Evolutionary conservation across 1,140 invertebrate genomes (phyloP).

Genomic region (Diploscapter pachys): DNA sequence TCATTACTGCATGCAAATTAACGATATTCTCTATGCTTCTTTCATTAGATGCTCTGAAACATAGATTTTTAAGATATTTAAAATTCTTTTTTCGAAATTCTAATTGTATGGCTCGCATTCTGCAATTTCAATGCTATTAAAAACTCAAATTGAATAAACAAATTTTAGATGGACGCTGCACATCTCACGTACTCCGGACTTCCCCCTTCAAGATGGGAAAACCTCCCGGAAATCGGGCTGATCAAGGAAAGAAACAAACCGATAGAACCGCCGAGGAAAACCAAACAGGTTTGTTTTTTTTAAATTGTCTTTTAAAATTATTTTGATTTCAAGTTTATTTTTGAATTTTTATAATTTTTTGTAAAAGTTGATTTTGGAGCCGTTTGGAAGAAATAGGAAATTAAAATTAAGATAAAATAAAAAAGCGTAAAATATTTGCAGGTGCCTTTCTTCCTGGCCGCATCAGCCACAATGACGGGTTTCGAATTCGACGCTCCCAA

Average conservation of each 20-base stretch:
- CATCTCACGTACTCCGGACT: constrained; percentile 77
- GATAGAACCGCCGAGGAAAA: constrained; percentile 74
- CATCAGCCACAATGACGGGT: constrained; percentile 75
- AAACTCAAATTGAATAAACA: constrained; percentile 16
- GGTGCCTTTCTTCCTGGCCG: constrained; percentile 86
- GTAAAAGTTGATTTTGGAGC: too few species aligned
- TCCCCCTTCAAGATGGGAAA: constrained; percentile 84
- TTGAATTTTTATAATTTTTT: too few species aligned
- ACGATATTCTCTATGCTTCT: neutral
- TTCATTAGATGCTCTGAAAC: constrained; percentile 40
- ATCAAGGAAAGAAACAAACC: constrained; percentile 86
- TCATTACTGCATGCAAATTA: neutral
- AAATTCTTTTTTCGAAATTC: constrained; percentile 4
- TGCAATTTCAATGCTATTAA: constrained; percentile 13
- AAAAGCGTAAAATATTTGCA: constrained; percentile 61
- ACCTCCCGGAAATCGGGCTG: constrained; percentile 81
- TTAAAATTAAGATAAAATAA: too few species aligned
- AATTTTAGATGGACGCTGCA: constrained; percentile 59
- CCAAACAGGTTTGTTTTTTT: constrained; percentile 65
- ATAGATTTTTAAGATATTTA: constrained; percentile 8
- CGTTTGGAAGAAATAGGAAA: too few species aligned
- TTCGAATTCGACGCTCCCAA: constrained; percentile 57
- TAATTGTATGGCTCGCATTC: constrained; percentile 13
- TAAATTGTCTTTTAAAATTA: too few species aligned
- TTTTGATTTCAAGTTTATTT: too few species aligned